Evolutionary conservation across 1,140 invertebrate genomes (phyloP), one percentile per base, ranked within the genome.

Genomic region (Neotoxoptera formosana): DNA sequence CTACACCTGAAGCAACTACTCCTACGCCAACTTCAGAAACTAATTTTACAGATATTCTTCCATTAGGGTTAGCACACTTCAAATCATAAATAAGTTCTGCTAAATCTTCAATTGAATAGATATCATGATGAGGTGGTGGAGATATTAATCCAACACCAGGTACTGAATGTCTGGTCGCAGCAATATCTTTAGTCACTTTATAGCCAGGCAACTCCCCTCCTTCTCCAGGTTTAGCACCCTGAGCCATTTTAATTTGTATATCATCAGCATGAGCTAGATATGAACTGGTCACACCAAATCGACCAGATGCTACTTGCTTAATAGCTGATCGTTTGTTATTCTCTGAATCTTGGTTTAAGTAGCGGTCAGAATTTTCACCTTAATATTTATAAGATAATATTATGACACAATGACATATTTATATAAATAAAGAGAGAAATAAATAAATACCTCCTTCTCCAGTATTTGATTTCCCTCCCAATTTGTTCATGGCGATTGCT

Each of bases 81-180:
- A 99, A 96, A 95, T 99, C 99, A 95, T 99, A 99, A 95, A 99
- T 99, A 67, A 99, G 96, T 96, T 99, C 98, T 2, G 99, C 98
- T 94, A 99, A 96, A 96, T 99, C 99, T 96, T 99, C 99, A 95
- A 99, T 99, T 60, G 98, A 99, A 95, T 99, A 99, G 95, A 99
- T 99, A 95, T 99, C 99, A 95, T 99, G 99, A 96, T 99, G 99
- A 14, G 99, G 99, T 14, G 99, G 99, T 56, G 99, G 99, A 2
- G 99, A 99, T 95, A 99, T 99, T 2, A 99, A 96, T 90, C 99
- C 99, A n/a, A 99, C 99, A 17, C 99, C 99, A 14, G 99, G 96
- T 7, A 99, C 98, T 0, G 99, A 99, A 95, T 99, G 98, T 90
- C 99, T 96, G 3, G 98, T 99, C 93, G 97, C 96, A 14, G 99